Evolutionary conservation across 2,888 invertebrate genomes (phyloP).

Genomic region (Hermodice carunculata): DNA sequence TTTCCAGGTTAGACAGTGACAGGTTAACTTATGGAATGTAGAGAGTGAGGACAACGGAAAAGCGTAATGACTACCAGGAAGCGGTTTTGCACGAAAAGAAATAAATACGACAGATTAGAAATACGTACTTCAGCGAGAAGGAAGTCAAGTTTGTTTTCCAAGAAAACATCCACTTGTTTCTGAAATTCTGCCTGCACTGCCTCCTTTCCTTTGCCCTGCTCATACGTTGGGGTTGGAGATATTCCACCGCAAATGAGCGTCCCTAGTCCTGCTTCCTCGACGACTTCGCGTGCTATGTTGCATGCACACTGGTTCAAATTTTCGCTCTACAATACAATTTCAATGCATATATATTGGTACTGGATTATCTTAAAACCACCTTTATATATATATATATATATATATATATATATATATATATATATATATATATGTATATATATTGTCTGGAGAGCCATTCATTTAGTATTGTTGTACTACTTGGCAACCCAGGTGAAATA

Average conservation of each 20-base stretch:
- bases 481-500: too few relatives aligned
- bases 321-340: slow-evolving; percentile 49
- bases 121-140: slow-evolving; percentile 69
- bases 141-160: slow-evolving; percentile 66
- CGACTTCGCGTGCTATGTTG: slow-evolving; percentile 64
- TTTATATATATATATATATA: too few relatives aligned
- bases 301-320: slow-evolving; percentile 68
- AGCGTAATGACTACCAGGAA: too few relatives aligned
- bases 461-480: background rate
- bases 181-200: slow-evolving; percentile 61
- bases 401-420: background rate
- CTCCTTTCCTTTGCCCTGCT: slow-evolving; percentile 60
- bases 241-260: slow-evolving; percentile 67
- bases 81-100: too few relatives aligned
- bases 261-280: slow-evolving; percentile 64
- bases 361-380: too few relatives aligned
- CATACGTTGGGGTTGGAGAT: slow-evolving; percentile 67
- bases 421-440: too few relatives aligned
- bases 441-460: background rate
- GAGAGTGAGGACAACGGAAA: too few relatives aligned
- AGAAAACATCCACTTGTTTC: slow-evolving; percentile 67
- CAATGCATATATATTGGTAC: too few relatives aligned
- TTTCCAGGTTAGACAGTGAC: too few relatives aligned
- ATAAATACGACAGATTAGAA: too few relatives aligned
- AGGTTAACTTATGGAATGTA: too few relatives aligned